A percentile compares a stretch with the other conserved stretches of the same genome.
phyloP scores from a whole-genome alignment of 2,113 vertebrate genomes.

The Lepidiolamprologus cunningtoni region DNA sequence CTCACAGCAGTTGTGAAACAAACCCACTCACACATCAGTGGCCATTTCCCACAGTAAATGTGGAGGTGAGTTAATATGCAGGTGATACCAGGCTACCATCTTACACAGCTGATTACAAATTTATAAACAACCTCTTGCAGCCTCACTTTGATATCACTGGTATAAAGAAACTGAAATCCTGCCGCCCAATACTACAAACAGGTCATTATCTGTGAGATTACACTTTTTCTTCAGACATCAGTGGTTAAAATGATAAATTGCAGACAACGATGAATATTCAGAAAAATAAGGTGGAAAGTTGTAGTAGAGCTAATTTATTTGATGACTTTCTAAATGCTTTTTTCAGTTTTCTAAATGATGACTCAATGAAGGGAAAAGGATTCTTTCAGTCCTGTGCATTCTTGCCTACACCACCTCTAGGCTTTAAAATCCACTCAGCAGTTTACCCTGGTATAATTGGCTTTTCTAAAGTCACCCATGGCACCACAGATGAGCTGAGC shows the following conservation, averaged over 20 bases:
- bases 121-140: accelerated
- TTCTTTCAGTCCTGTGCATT: too few species aligned
- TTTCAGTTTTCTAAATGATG: slow-evolving; percentile 28
- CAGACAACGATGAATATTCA: accelerated
- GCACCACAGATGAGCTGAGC: too few species aligned
- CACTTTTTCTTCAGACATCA: background rate
- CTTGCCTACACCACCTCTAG: too few species aligned
- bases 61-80: background rate
- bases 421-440: too few species aligned
- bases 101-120: background rate
- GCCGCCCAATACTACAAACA: background rate
- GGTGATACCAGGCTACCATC: background rate
- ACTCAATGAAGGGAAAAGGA: accelerated
- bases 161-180: background rate
- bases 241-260: too few species aligned
- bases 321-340: too few species aligned
- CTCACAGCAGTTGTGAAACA: background rate
- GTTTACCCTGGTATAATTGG: too few species aligned
- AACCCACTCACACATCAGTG: background rate
- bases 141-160: background rate
- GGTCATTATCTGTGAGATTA: background rate
- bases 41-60: background rate
- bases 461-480: accelerated
- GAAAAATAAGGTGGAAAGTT: accelerated
- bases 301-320: accelerated